Conservation (phyloP, 2,113 vertebrate genomes). For the Solea solea region DNA sequence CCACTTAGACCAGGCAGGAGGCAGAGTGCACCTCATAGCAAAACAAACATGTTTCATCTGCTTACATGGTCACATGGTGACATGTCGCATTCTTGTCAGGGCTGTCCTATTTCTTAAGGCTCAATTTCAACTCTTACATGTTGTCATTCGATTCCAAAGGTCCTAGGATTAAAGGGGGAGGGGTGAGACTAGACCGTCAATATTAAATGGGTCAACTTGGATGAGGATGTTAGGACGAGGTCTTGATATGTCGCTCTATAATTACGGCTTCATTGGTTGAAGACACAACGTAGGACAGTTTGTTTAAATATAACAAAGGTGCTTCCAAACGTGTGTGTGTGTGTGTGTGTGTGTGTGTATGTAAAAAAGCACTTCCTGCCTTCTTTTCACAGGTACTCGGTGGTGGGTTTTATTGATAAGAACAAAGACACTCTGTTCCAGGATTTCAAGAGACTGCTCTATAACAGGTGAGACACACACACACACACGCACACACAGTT, state of each 20-base stretch:
- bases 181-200: no score
- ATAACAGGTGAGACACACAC: conserved; percentile 89
- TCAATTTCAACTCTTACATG: no score
- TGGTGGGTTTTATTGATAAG: conserved; percentile 97
- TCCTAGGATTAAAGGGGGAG: no score
- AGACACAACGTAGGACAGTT: no score
- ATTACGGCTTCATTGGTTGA: no score
- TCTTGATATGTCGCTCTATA: no score
- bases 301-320: neutral
- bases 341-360: neutral
- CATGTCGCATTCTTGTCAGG: no score
- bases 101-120: no score
- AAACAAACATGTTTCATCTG: neutral
- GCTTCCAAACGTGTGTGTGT: neutral
- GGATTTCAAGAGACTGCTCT: conserved; percentile 98
- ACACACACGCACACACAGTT: conserved; percentile 16
- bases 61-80: no score
- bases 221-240: no score
- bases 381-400: conserved; percentile 87
- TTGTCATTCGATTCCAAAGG: no score
- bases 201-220: no score
- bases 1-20: conserved; percentile 40
- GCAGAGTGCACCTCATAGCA: conserved; percentile 1
- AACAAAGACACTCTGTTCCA: conserved; percentile 99
- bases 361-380: conserved; percentile 3